Percentiles rank a stretch among this genome's conserved stretches.
Evolutionary conservation across 1,140 invertebrate genomes (phyloP).

Genomic region (Oreohelix idahoensis): DNA sequence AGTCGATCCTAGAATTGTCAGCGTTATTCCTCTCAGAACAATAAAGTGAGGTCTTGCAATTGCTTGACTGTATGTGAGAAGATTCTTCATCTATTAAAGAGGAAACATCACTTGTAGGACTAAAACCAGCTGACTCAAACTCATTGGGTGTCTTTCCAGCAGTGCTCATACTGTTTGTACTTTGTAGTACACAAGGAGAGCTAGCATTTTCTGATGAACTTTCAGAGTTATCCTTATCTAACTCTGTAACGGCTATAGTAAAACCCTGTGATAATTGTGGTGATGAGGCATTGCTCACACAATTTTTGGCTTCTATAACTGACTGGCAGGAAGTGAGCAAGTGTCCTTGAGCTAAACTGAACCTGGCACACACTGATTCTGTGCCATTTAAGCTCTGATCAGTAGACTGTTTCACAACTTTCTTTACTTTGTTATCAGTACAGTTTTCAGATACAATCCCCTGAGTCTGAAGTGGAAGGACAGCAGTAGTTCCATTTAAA

Average conservation of each 20-base stretch:
- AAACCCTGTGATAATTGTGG: constrained; percentile 1
- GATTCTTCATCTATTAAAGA: background rate
- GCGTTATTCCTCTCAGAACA: background rate
- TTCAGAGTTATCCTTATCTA: background rate
- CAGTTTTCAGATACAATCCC: background rate
- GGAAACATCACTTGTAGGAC: background rate
- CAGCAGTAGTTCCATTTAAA: background rate
- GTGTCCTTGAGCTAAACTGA: background rate
- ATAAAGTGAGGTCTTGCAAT: background rate
- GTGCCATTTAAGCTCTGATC: background rate
- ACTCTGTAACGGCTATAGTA: background rate
- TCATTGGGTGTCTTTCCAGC: background rate
- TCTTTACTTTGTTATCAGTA: background rate
- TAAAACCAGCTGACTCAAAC: background rate
- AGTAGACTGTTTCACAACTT: background rate
- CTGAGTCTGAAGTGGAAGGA: background rate
- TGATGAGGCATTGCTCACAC: background rate
- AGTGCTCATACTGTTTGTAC: background rate
- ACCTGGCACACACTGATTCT: background rate
- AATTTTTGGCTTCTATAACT: background rate
- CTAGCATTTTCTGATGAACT: background rate
- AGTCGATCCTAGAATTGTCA: background rate
- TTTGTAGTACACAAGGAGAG: background rate
- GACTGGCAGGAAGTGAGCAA: background rate
- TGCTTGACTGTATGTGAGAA: background rate